A percentile compares a stretch with the other conserved stretches of the same genome.
These are phyloP conservation scores for Drosophila funebris DNA, from an alignment of 1,140 invertebrate genomes.

Conservation along the genomic window DNA sequence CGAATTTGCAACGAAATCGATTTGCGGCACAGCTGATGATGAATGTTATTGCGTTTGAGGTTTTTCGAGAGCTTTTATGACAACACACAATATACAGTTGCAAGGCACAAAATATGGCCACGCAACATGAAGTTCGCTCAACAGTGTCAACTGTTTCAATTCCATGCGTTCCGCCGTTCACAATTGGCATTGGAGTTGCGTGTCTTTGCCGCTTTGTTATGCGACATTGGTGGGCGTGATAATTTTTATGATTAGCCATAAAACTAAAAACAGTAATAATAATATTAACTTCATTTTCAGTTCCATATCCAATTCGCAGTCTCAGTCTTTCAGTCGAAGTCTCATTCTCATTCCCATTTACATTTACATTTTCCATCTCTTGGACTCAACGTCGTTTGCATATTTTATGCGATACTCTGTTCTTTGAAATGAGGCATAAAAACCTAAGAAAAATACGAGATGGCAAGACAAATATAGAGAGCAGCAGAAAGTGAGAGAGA, in stretches of 20 bases:
- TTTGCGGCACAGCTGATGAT: slow-evolving; percentile 9
- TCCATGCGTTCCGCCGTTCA: not conserved
- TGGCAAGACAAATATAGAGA: not conserved
- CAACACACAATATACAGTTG: slow-evolving; percentile 12
- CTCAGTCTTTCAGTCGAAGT: not conserved
- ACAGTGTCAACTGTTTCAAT: not conserved
- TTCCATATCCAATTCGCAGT: slow-evolving; percentile 44
- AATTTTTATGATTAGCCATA: slow-evolving; percentile 81
- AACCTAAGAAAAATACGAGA: slow-evolving; percentile 17
- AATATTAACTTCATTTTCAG: slow-evolving; percentile 82
- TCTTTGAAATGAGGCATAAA: slow-evolving; percentile 44
- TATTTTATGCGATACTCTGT: slow-evolving; percentile 59
- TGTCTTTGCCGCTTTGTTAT: slow-evolving; percentile 45
- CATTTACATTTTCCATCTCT: slow-evolving; percentile 14
- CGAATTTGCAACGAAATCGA: slow-evolving; percentile 15
- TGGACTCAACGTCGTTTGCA: slow-evolving; percentile 51
- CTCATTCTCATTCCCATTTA: not conserved
- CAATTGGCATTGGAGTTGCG: slow-evolving; percentile 17
- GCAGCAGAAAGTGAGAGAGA: not conserved
- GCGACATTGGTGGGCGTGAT: slow-evolving; percentile 74
- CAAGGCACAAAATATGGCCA: slow-evolving; percentile 9
- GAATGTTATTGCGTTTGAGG: not conserved
- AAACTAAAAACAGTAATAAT: slow-evolving; percentile 82
- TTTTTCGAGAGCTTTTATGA: slow-evolving; percentile 16
- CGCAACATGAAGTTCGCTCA: slow-evolving; percentile 1